These are phyloP conservation scores for Sciaenops ocellatus DNA, from an alignment of 2,797 vertebrate species.

Conservation along the genomic window DNA sequence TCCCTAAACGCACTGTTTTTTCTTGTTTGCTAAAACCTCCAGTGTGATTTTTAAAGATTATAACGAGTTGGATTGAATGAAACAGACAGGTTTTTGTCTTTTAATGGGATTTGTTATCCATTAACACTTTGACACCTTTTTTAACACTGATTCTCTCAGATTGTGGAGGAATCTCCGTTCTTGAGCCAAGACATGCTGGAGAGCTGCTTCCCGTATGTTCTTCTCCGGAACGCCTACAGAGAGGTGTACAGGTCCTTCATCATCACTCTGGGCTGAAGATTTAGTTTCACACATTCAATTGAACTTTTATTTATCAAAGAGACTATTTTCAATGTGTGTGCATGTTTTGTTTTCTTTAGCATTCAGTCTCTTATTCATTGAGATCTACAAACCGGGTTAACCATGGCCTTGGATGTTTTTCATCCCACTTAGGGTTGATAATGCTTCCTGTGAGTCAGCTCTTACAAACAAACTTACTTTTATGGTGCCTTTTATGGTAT, in stretches of 20 bases:
- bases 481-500: neutral
- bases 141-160: constrained; percentile 74
- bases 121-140: neutral
- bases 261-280: constrained; percentile 78
- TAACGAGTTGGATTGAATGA: neutral
- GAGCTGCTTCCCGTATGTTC: constrained; percentile 93
- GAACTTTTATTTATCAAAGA: constrained; percentile 11
- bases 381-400: neutral
- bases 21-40: constrained; percentile 2
- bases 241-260: constrained; percentile 87
- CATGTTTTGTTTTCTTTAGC: neutral
- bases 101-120: neutral
- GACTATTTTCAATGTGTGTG: constrained; percentile 7
- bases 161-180: constrained; percentile 93
- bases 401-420: constrained; percentile 1
- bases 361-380: constrained; percentile 1
- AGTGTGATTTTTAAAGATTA: neutral
- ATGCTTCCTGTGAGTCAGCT: constrained; percentile 18
- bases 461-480: neutral
- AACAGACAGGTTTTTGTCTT: neutral
- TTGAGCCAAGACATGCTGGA: constrained; percentile 95
- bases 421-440: neutral
- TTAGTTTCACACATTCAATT: constrained; percentile 2
- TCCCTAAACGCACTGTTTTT: neutral
- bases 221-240: constrained; percentile 94